phyloP scores from a whole-genome alignment of 2,113 vertebrate species.

The Gavia stellata region DNA sequence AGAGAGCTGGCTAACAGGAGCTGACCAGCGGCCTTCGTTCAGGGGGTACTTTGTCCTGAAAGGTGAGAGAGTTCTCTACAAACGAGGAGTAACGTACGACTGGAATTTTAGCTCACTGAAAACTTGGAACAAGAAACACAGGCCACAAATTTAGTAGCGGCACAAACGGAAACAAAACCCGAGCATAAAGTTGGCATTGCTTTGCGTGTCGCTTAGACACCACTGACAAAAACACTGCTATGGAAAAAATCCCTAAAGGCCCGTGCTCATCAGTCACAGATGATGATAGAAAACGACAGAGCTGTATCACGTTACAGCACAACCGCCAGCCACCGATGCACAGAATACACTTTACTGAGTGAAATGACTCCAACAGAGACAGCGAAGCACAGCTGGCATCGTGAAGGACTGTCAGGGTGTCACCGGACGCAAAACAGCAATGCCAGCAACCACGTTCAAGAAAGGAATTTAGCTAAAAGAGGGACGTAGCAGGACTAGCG shows the following conservation, averaged over 20 bases:
- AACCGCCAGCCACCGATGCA: background rate
- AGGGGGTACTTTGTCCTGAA: background rate
- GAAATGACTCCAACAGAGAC: background rate
- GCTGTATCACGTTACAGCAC: background rate
- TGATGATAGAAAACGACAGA: background rate
- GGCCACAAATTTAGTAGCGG: background rate
- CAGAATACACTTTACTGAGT: background rate
- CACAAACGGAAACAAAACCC: background rate
- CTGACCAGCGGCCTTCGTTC: background rate
- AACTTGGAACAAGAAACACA: background rate
- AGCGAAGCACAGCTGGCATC: background rate
- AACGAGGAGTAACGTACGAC: rapidly evolving
- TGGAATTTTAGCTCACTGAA: background rate
- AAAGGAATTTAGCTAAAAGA: background rate
- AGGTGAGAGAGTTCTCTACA: background rate
- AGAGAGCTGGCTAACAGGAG: background rate
- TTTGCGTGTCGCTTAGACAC: background rate
- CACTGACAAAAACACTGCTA: background rate
- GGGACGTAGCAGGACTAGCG: rapidly evolving
- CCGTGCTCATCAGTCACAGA: background rate
- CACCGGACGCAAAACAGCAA: background rate
- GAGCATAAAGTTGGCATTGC: background rate
- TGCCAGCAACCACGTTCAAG: background rate
- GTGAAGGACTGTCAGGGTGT: background rate
- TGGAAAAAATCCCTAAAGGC: background rate